phyloP scores from a whole-genome alignment of 2,113 vertebrate species.

The Numenius arquata region DNA sequence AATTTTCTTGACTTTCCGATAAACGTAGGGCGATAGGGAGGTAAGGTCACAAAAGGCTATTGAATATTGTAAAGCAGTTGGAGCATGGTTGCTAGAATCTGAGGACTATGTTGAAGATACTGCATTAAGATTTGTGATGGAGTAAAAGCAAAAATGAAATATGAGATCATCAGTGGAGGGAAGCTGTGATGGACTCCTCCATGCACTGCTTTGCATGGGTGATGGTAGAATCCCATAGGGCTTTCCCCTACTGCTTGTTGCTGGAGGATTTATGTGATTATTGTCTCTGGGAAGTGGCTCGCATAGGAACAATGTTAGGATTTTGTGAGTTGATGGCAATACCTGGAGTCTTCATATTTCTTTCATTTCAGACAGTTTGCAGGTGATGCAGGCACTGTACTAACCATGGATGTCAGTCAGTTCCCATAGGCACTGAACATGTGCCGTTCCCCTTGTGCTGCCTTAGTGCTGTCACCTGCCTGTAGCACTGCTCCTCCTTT shows the following conservation, averaged over 20 bases:
- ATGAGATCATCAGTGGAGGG: neutral
- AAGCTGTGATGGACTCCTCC: neutral
- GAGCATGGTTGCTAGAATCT: neutral
- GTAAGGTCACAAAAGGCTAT: neutral
- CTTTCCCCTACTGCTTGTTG: neutral
- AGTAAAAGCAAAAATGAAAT: neutral
- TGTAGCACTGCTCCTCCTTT: neutral
- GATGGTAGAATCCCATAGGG: neutral
- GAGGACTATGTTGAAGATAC: neutral
- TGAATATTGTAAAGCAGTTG: neutral
- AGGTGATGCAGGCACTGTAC: neutral
- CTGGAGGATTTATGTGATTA: neutral
- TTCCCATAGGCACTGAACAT: fast-evolving
- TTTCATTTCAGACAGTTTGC: neutral
- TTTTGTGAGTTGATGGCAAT: neutral
- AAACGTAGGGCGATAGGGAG: neutral
- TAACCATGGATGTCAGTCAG: fast-evolving
- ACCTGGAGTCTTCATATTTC: neutral
- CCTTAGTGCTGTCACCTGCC: neutral
- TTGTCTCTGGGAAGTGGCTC: neutral
- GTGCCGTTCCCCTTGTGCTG: neutral
- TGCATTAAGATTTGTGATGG: neutral
- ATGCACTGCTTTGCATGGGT: neutral
- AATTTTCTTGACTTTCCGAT: neutral
- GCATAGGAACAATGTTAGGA: neutral